Conservation (phyloP, 2,113 vertebrate genomes). For the Stegastes partitus region DNA sequence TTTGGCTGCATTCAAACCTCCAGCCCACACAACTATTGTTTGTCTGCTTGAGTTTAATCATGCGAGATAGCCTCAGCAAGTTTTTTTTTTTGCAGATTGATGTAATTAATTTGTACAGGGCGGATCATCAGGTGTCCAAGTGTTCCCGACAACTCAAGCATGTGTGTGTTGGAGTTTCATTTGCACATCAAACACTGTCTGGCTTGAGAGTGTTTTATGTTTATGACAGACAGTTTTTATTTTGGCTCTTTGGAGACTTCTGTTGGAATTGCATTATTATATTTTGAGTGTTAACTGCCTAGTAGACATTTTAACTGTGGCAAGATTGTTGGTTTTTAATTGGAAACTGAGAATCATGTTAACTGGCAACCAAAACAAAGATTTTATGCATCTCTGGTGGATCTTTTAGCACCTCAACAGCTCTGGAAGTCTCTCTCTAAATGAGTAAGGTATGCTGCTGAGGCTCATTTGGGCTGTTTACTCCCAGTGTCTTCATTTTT, state of each 20-base stretch:
- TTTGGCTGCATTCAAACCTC: conserved; percentile 26
- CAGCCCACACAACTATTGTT: conserved; percentile 26
- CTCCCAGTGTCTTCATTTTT: conserved; percentile 1
- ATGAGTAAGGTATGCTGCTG: conserved; percentile 7
- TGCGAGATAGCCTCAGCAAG: conserved; percentile 17
- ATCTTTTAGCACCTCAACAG: conserved; percentile 8
- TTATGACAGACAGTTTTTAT: background rate
- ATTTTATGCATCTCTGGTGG: conserved; percentile 38
- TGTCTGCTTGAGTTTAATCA: conserved; percentile 46
- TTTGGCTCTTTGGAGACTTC: background rate
- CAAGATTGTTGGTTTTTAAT: conserved; percentile 30
- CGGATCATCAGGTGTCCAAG: conserved; percentile 23
- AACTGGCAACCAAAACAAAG: conserved; percentile 30
- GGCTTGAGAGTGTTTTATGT: background rate
- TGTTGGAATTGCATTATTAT: background rate
- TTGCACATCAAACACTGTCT: conserved; percentile 16
- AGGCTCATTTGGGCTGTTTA: conserved; percentile 20
- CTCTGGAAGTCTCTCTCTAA: conserved; percentile 2
- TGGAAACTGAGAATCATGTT: conserved; percentile 12
- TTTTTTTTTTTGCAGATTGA: conserved; percentile 18
- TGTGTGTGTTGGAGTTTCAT: conserved; percentile 12
- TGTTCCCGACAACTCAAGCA: conserved; percentile 5
- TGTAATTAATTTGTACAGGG: conserved; percentile 7
- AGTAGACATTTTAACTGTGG: background rate
- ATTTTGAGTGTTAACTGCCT: background rate